phyloP scores from a whole-genome alignment of 2,888 invertebrate genomes.

The Tribolium freemani region DNA sequence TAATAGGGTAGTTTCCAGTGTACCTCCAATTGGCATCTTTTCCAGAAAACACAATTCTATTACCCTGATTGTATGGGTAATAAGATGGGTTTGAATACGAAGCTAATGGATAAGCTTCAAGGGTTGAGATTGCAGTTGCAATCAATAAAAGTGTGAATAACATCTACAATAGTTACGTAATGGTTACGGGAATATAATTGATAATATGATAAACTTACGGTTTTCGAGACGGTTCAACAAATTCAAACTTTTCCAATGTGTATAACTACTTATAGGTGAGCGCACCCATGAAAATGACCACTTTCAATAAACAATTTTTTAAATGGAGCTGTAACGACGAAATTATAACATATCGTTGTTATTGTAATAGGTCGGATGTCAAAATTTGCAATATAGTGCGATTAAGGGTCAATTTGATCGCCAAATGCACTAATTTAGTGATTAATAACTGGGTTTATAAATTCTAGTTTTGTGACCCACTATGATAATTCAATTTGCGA shows the following conservation, averaged over 20 bases:
- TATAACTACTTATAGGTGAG: background rate
- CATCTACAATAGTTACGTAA: background rate
- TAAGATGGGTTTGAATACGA: background rate
- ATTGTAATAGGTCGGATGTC: too few relatives aligned
- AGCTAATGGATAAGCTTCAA: background rate
- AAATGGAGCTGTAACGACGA: background rate
- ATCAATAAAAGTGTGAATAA: background rate
- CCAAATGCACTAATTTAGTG: too few relatives aligned
- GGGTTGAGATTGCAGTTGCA: background rate
- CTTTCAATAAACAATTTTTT: background rate
- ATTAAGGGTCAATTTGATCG: too few relatives aligned
- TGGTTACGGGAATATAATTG: too few relatives aligned
- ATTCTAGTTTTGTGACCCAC: too few relatives aligned
- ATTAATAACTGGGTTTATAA: too few relatives aligned
- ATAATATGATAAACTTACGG: background rate
- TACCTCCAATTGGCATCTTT: conserved; percentile 6
- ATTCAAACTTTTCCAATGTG: background rate
- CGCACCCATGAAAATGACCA: background rate
- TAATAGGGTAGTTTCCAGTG: background rate
- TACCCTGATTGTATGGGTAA: background rate
- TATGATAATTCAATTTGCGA: too few relatives aligned
- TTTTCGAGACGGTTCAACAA: background rate
- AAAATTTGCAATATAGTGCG: too few relatives aligned
- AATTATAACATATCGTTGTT: too few relatives aligned
- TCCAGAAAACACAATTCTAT: background rate